Conservation (phyloP, 2,113 vertebrate species). For the Trochalopteron elliotii region DNA sequence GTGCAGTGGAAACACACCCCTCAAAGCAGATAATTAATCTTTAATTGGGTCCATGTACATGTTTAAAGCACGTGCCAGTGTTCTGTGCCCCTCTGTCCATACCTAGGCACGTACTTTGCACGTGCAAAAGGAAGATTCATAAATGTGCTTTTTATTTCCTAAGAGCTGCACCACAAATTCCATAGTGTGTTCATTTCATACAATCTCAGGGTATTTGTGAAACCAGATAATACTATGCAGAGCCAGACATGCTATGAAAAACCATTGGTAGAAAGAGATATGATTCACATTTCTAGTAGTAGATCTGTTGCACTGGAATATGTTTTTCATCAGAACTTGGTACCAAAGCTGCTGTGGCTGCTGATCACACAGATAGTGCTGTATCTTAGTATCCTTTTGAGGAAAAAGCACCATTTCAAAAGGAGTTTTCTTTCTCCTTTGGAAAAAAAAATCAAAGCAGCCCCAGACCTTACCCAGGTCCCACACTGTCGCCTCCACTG, state of each 20-base stretch:
- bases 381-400: not conserved
- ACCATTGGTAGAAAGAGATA: not conserved
- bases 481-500: accelerated
- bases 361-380: not conserved
- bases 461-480: not conserved
- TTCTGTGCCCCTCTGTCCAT: not conserved
- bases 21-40: not conserved
- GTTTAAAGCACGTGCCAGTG: not conserved
- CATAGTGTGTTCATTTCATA: not conserved
- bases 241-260: not conserved
- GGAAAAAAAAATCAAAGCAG: not conserved
- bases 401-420: not conserved
- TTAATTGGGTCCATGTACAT: not conserved
- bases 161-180: slow-evolving; percentile 20
- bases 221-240: slow-evolving; percentile 1
- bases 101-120: not conserved
- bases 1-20: not conserved
- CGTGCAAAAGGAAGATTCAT: not conserved
- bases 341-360: not conserved
- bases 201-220: slow-evolving; percentile 11
- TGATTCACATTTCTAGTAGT: not conserved
- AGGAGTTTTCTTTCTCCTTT: not conserved
- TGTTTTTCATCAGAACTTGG: slow-evolving; percentile 41
- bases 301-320: not conserved
- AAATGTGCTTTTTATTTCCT: slow-evolving; percentile 16